Base-by-base conservation (phyloP, 2,797 vertebrate species). In the Eurystomus glaucurus region DNA sequence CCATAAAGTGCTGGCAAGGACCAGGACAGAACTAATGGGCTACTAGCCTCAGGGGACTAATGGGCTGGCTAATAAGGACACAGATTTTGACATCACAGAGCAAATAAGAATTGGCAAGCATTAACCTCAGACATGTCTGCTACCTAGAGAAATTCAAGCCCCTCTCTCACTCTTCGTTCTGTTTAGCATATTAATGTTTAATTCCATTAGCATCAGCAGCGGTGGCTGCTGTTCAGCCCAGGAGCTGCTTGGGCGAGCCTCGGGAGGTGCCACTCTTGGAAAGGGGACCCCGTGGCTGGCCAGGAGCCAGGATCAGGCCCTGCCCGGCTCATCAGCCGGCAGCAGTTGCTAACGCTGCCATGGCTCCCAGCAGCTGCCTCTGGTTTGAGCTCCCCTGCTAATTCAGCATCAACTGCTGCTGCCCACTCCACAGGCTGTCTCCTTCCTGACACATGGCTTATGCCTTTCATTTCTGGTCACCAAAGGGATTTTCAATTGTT, bases 81-180 rank as follows among this genome's bases (percentile, higher is more conserved):
- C 6, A 65, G 94, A 66, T 91, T 96, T 89, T 96, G 94, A 97
- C 96, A 93, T 90, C 25, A 12, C 75, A 81, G 71, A 94, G 92
- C 90, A 97, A 97, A 97, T 75, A 94, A 95, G 93, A 96, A 91
- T 92, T 97, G 96, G 94, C 97, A 97, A 94, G 88, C 93, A 95
- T 96, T 97, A 96, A 97, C 95, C 94, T 96, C 92, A 96, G 93
- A 87, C 80, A 88, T 83, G 92, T 87, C 95, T 96, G 93, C 86
- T 97, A 96, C 93, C 85, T 96, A 92, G 95, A 97, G 95, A 82
- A 95, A 95, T 89, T 60, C 88, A 74, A 97, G 88, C 86, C 95
- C 94, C 66, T 76, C 90, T 94, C 88, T 96, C 72, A 13, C 54
- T 97, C 84, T 37, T 50, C 3, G 0, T 93, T 94, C 93, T 95